Conservation (phyloP, 2,888 invertebrate species). For the Plemyria rubiginata region DNA sequence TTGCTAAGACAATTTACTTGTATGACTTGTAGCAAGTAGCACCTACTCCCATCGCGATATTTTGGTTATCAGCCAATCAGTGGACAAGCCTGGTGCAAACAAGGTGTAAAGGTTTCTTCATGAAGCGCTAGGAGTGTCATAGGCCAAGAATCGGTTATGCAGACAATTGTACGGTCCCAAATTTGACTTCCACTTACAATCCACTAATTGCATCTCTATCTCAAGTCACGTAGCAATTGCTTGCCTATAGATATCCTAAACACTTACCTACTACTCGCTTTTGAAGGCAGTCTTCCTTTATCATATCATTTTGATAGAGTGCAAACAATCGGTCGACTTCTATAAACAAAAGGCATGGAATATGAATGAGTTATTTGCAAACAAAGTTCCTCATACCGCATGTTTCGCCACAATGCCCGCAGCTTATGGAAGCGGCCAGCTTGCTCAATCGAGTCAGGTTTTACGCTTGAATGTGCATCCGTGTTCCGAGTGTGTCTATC, state of each 20-base stretch:
- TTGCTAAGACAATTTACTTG: too few relatives aligned
- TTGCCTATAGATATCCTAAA: slow-evolving; percentile 38
- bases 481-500: background rate
- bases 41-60: too few relatives aligned
- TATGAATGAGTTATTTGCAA: slow-evolving; percentile 51
- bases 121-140: too few relatives aligned
- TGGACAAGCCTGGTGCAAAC: too few relatives aligned
- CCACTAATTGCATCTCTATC: slow-evolving; percentile 20
- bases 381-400: slow-evolving; percentile 48
- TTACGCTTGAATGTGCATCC: slow-evolving; percentile 15
- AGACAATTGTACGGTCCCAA: background rate
- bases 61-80: too few relatives aligned
- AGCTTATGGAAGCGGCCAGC: slow-evolving; percentile 17
- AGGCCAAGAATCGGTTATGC: too few relatives aligned
- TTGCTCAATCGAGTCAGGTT: slow-evolving; percentile 18
- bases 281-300: slow-evolving; percentile 33
- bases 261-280: slow-evolving; percentile 24
- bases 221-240: slow-evolving; percentile 32
- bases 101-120: too few relatives aligned
- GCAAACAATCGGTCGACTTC: slow-evolving; percentile 43
- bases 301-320: slow-evolving; percentile 35
- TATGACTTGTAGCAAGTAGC: too few relatives aligned
- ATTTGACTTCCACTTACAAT: slow-evolving; percentile 14
- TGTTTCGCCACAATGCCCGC: slow-evolving; percentile 33
- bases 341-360: slow-evolving; percentile 49